phyloP scores from a whole-genome alignment of 2,888 invertebrate species.

The Mycalesis mineus region DNA sequence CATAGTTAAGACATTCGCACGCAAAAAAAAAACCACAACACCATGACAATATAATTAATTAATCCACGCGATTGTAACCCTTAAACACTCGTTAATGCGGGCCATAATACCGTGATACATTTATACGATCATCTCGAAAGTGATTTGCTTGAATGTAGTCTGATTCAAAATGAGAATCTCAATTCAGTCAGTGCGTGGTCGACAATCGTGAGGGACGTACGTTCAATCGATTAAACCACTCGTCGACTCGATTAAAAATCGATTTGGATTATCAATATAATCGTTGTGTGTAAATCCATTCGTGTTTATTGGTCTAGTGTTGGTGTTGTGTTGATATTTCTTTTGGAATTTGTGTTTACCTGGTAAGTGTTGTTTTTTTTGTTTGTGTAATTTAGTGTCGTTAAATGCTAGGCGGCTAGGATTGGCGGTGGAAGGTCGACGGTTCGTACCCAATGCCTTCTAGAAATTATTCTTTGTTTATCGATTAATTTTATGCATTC shows the following conservation, averaged over 20 bases:
- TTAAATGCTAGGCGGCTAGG: not conserved
- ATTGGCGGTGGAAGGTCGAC: conserved; percentile 26
- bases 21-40: conserved; percentile 15
- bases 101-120: conserved; percentile 6
- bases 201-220: conserved; percentile 9
- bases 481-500: conserved; percentile 12
- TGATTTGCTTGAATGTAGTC: conserved; percentile 12
- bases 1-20: conserved; percentile 14
- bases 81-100: not conserved
- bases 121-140: conserved; percentile 7
- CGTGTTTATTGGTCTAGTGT: conserved; percentile 19
- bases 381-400: not conserved
- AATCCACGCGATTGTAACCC: conserved; percentile 1
- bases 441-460: conserved; percentile 18
- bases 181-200: conserved; percentile 16
- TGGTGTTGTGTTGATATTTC: conserved; percentile 19
- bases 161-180: conserved; percentile 17
- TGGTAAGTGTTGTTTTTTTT: conserved; percentile 18
- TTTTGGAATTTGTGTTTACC: not conserved
- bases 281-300: not conserved
- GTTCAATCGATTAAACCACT: conserved; percentile 7
- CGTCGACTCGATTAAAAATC: conserved; percentile 14
- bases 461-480: conserved; percentile 21
- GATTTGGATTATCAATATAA: conserved; percentile 15
- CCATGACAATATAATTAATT: not conserved